Percentiles rank a stretch among this genome's conserved stretches.
Evolutionary conservation across 2,113 vertebrate genomes (phyloP).

Genomic region (Lamprotornis superbus): DNA sequence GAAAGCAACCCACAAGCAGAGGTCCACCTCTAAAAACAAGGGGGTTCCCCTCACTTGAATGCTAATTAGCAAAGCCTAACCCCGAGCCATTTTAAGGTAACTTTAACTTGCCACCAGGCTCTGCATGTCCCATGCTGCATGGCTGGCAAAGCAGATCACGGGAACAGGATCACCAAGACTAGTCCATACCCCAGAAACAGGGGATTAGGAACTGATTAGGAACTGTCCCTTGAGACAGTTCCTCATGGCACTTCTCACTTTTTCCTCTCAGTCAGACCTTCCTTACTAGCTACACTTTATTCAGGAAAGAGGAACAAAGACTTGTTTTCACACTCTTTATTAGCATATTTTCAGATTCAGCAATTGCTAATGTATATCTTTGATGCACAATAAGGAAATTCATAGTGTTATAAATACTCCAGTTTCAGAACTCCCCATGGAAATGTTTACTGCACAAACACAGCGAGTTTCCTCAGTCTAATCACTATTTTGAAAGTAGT

Average conservation of each 20-base stretch:
- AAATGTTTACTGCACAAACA: neutral
- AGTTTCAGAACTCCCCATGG: neutral
- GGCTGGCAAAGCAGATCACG: neutral
- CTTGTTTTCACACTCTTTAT: neutral
- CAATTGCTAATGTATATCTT: neutral
- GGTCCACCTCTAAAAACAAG: neutral
- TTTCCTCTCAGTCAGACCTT: neutral
- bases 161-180: neutral
- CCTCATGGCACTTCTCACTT: neutral
- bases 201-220: neutral
- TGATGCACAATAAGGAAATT: neutral
- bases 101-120: neutral
- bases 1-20: neutral
- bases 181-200: neutral
- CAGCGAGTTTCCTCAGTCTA: neutral
- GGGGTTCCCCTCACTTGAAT: neutral
- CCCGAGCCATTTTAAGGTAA: neutral
- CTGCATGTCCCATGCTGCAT: neutral
- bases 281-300: neutral
- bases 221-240: neutral
- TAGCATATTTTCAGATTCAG: neutral
- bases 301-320: neutral
- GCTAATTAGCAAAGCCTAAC: neutral
- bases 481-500: neutral
- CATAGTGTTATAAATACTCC: neutral